These are phyloP conservation scores for Ectobius pallidus DNA, from an alignment of 2,888 invertebrate genomes.

Conservation along the genomic window DNA sequence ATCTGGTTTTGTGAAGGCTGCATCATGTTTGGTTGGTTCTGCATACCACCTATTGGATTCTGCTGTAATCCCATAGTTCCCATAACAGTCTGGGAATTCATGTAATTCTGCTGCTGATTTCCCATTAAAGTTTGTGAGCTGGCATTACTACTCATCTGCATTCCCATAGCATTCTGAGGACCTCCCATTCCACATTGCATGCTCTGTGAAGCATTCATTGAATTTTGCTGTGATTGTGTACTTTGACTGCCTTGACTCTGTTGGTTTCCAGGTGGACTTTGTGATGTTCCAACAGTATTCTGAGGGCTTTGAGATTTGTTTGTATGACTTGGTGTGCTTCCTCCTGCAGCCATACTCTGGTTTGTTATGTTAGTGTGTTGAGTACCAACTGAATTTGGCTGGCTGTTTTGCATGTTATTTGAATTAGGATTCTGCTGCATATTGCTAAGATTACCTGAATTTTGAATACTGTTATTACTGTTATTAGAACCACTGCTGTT, in stretches of 20 bases:
- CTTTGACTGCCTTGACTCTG: slow-evolving; percentile 18
- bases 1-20: neutral
- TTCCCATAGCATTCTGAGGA: slow-evolving; percentile 6
- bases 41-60: slow-evolving; percentile 8
- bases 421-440: neutral
- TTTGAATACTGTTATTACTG: neutral
- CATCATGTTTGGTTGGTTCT: neutral
- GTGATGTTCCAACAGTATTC: slow-evolving; percentile 12
- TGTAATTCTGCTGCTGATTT: neutral
- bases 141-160: neutral
- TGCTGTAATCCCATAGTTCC: neutral
- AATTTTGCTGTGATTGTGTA: neutral
- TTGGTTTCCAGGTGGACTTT: neutral
- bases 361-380: slow-evolving; percentile 5
- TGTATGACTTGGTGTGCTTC: neutral
- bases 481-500: too few relatives aligned
- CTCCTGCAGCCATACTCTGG: neutral
- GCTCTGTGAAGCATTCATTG: neutral
- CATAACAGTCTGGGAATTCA: neutral
- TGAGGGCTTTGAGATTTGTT: neutral
- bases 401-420: slow-evolving; percentile 11
- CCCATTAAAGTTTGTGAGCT: neutral
- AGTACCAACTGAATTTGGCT: neutral
- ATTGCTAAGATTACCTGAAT: neutral
- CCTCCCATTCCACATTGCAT: slow-evolving; percentile 6